A percentile compares a stretch with the other conserved stretches of the same genome.
These are phyloP conservation scores for Dryobota labecula DNA, from an alignment of 2,888 invertebrate genomes.

Conservation along the genomic window DNA sequence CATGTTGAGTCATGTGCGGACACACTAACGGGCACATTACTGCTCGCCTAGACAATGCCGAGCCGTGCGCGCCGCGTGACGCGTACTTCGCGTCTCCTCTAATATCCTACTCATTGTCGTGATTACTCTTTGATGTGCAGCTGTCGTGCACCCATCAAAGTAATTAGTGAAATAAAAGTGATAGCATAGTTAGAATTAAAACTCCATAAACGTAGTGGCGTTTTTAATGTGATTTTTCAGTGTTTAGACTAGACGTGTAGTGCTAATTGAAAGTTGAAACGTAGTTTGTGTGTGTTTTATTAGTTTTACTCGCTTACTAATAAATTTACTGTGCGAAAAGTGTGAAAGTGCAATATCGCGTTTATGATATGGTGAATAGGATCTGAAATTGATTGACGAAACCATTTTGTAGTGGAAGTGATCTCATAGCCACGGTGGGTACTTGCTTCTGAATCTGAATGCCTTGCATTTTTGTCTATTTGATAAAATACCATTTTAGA, in stretches of 20 bases:
- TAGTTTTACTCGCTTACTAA: slow-evolving; percentile 28
- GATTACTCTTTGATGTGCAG: slow-evolving; percentile 32
- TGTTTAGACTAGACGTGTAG: slow-evolving; percentile 12
- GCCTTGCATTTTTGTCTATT: neutral
- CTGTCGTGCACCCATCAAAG: slow-evolving; percentile 17
- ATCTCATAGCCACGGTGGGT: slow-evolving; percentile 46
- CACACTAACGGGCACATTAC: slow-evolving; percentile 42
- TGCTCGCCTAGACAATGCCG: slow-evolving; percentile 56
- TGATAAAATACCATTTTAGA: neutral
- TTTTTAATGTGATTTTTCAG: slow-evolving; percentile 6
- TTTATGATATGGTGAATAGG: slow-evolving; percentile 24
- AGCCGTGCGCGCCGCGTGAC: slow-evolving; percentile 54
- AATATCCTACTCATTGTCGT: slow-evolving; percentile 40
- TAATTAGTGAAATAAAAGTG: slow-evolving; percentile 37
- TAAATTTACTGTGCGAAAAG: slow-evolving; percentile 19
- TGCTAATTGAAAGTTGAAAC: slow-evolving; percentile 9
- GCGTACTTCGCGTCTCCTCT: slow-evolving; percentile 47
- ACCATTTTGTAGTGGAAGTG: slow-evolving; percentile 37
- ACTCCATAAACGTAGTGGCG: neutral
- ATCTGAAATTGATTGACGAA: slow-evolving; percentile 16
- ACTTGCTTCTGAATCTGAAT: neutral
- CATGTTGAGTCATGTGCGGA: slow-evolving; percentile 54
- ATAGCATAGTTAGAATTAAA: slow-evolving; percentile 18
- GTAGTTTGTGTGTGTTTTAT: slow-evolving; percentile 30
- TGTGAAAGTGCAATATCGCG: slow-evolving; percentile 50